Percentiles rank a stretch among this genome's conserved stretches.
Evolutionary conservation across 1,140 invertebrate species (phyloP).

Genomic region (Rhysida immarginata): DNA sequence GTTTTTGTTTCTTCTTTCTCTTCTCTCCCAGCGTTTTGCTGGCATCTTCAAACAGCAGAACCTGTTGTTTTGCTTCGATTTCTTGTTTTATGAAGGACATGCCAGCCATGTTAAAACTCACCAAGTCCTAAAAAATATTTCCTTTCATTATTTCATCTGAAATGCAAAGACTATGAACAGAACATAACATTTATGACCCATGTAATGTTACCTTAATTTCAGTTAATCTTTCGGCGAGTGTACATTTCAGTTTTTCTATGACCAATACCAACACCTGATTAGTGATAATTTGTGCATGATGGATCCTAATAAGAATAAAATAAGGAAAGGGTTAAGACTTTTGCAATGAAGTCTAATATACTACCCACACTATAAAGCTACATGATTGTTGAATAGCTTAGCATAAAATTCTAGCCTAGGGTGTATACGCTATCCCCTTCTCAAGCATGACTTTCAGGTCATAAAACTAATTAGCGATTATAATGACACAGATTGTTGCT

Average conservation of each 20-base stretch:
- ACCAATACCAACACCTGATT: slow-evolving; percentile 48
- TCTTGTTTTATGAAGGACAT: slow-evolving; percentile 56
- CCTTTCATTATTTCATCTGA: no score
- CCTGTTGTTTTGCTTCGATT: slow-evolving; percentile 61
- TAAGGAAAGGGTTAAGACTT: not conserved
- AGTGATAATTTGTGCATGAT: slow-evolving; percentile 64
- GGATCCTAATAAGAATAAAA: slow-evolving; percentile 37
- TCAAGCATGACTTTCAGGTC: no score
- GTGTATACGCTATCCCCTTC: no score
- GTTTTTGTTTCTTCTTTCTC: slow-evolving; percentile 47
- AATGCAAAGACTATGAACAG: no score
- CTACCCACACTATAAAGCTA: no score
- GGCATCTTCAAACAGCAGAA: slow-evolving; percentile 69
- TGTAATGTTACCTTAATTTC: slow-evolving; percentile 40
- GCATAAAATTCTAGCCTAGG: no score
- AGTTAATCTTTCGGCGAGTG: slow-evolving; percentile 32
- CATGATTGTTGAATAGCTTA: no score
- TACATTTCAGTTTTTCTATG: slow-evolving; percentile 46
- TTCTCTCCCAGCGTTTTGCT: slow-evolving; percentile 45
- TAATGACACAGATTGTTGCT: no score
- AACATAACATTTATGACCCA: not conserved
- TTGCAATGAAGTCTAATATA: no score
- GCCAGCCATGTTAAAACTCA: slow-evolving; percentile 76
- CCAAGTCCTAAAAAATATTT: slow-evolving; percentile 47
- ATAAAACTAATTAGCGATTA: no score